These are phyloP conservation scores for Nomada fucata DNA, from an alignment of 2,888 invertebrate genomes.

Conservation along the genomic window DNA sequence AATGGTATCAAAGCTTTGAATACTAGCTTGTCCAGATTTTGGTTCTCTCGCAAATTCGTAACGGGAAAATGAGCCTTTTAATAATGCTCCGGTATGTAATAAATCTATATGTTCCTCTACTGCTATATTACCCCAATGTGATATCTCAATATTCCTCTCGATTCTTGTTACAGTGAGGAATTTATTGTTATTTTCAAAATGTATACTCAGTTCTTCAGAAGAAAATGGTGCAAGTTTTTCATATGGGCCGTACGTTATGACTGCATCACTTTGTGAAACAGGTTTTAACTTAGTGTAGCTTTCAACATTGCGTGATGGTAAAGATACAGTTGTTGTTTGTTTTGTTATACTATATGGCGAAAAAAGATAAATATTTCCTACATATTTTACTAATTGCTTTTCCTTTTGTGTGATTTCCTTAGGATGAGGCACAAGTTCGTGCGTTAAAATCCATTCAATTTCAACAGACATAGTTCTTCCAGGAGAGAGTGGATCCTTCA, in stretches of 20 bases:
- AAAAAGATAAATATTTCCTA: conserved; percentile 93
- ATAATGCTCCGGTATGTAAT: conserved; percentile 95
- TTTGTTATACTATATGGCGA: conserved; percentile 92
- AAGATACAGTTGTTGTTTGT: conserved; percentile 92
- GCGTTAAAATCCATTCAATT: conserved; percentile 91
- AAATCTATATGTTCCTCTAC: conserved; percentile 97
- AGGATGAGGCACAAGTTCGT: conserved; percentile 93
- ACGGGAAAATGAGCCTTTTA: conserved; percentile 98
- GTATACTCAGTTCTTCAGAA: conserved; percentile 90
- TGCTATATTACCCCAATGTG: conserved; percentile 99
- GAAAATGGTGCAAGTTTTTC: conserved; percentile 88
- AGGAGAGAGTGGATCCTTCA: conserved; percentile 87
- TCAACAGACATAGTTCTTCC: conserved; percentile 87
- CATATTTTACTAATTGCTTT: conserved; percentile 95
- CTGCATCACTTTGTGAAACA: conserved; percentile 90
- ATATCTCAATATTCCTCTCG: conserved; percentile 96
- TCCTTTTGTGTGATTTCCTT: conserved; percentile 95
- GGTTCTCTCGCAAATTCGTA: conserved; percentile 98
- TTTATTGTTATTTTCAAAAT: conserved; percentile 98
- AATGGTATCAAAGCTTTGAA: conserved; percentile 95
- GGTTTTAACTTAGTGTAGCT: conserved; percentile 93
- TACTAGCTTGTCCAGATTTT: conserved; percentile 93
- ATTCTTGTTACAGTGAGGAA: conserved; percentile 96
- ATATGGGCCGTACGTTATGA: conserved; percentile 96
- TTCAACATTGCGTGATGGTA: conserved; percentile 93